phyloP scores from a whole-genome alignment of 2,113 vertebrate species.

The Vireo altiloquus region DNA sequence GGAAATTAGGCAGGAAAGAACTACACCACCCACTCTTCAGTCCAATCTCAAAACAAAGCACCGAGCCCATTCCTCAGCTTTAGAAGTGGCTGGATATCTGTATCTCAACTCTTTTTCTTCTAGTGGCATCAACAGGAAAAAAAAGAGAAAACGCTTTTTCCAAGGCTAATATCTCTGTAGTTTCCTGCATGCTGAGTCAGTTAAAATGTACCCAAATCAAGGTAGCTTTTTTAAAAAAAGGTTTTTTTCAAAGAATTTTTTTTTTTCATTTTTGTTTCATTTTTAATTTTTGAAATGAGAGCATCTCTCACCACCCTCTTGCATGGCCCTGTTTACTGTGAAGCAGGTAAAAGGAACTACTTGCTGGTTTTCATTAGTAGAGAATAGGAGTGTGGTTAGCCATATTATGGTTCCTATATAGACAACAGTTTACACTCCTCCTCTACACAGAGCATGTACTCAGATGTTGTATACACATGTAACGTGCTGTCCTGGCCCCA shows the following conservation, averaged over 20 bases:
- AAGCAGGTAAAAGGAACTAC: not conserved
- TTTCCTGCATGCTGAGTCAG: not conserved
- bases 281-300: not conserved
- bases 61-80: not conserved
- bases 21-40: not conserved
- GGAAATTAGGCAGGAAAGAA: not conserved
- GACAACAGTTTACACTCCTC: not conserved
- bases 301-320: not conserved
- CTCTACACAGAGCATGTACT: not conserved
- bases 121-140: not conserved
- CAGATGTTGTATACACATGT: not conserved
- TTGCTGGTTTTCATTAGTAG: not conserved
- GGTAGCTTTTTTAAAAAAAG: not conserved
- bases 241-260: not conserved
- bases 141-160: not conserved
- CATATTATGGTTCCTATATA: not conserved
- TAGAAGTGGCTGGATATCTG: not conserved
- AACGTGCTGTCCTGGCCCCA: slow-evolving; percentile 3
- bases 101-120: not conserved
- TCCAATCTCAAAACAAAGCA: not conserved
- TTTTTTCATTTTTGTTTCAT: not conserved
- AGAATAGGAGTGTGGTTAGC: not conserved
- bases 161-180: not conserved
- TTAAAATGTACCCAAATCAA: not conserved
- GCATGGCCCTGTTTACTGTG: not conserved